phyloP scores from a whole-genome alignment of 2,797 vertebrate genomes.

The Australoheros facetus region DNA sequence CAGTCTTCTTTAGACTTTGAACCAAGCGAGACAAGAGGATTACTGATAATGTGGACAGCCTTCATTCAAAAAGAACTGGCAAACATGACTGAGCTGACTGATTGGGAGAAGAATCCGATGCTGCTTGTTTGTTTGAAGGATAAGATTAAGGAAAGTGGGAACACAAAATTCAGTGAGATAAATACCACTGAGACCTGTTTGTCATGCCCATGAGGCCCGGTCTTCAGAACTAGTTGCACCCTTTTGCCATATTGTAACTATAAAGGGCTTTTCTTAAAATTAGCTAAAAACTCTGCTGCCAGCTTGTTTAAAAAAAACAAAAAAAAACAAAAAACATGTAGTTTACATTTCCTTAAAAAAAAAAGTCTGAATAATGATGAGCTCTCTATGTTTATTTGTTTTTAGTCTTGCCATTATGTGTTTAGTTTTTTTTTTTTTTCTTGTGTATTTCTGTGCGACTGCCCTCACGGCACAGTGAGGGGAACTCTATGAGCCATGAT shows the following conservation, averaged over 20 bases:
- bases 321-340: not conserved
- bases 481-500: conserved; percentile 79
- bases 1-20: conserved; percentile 88
- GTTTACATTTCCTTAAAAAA: conserved; percentile 8
- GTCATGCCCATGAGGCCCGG: conserved; percentile 34
- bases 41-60: conserved; percentile 89
- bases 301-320: conserved; percentile 3
- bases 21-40: conserved; percentile 90
- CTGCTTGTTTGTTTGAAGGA: conserved; percentile 94
- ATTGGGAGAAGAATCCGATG: conserved; percentile 85
- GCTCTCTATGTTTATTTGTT: conserved; percentile 51
- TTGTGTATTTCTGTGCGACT: conserved; percentile 63
- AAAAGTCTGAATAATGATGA: conserved; percentile 30
- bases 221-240: conserved; percentile 25
- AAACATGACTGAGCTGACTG: conserved; percentile 86
- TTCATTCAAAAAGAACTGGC: conserved; percentile 88
- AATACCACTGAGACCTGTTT: conserved; percentile 82
- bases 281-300: conserved; percentile 12
- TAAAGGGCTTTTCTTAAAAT: conserved; percentile 39
- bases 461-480: conserved; percentile 63
- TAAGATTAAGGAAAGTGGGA: conserved; percentile 87
- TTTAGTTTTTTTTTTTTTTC: conserved; percentile 32
- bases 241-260: conserved; percentile 51
- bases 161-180: conserved; percentile 88
- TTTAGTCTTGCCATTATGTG: conserved; percentile 33